Base-by-base conservation (phyloP, 2,888 invertebrate genomes). In the Pollenia labialis region DNA sequence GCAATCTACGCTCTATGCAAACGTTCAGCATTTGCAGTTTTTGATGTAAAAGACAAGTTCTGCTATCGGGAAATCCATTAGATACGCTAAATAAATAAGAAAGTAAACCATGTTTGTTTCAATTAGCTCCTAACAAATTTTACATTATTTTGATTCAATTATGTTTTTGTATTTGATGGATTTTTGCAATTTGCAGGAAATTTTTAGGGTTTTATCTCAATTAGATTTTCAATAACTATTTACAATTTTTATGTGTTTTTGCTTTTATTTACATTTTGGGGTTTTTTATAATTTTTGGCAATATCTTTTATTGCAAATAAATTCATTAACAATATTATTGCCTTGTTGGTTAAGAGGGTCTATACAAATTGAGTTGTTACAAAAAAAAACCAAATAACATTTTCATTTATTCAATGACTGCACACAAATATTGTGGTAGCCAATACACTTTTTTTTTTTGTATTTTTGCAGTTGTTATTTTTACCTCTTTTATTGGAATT, bases 41-140 rank as follows among this genome's bases (percentile, higher is more conserved):
- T 94, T 99, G 99, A 93, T 99, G 97, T 14, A 99, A 94, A 60
- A 99, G 94, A 92, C 98, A 98, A 9, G 97, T 97, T 83, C 97
- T 96, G 58, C 97, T 96, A 93, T 98, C 98, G 0, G 99, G 99
- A 89, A 95, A 95, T 12, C 97, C 98, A 66, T 95, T 93, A n/a
- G 96, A 95, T 84, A 98, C 94, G 89, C 97, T 98, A 60, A 76
- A 88, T 66, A 62, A 62, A 58, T 46, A 10, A 42, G 11, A 40
- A 58, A 14, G n/a, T 14, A 54, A 11, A 46, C 1, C 32, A n/a
- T 32, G 32, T 60, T 32, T 66, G 46, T 69, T 14, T 52, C 11
- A 64, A 60, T 44, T 62, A 62, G 16, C 18, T 10, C 18, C 16
- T 23, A 23, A 23, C 23, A 23, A 23, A 23, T 23, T 23, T 23